Evolutionary conservation across 2,888 invertebrate genomes (phyloP), one percentile per base, ranked within the genome.

Genomic region (Dasypogon diadema): DNA sequence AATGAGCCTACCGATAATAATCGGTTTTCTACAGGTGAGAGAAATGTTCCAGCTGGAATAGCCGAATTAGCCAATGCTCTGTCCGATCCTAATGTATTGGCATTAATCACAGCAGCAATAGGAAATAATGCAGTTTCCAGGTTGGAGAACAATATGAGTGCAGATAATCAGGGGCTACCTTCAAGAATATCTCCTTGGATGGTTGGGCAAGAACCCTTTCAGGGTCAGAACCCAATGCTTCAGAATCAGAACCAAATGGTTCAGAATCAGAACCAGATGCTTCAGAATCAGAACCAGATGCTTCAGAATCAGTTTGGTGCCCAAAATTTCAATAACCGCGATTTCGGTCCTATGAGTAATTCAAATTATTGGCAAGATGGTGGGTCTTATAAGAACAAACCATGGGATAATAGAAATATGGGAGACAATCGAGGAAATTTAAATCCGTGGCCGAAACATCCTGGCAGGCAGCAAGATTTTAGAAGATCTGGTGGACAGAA

Each of bases 51-150:
- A 75, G 12, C 22, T 26, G 60, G 51, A 22, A 56, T 80, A 21
- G 78, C 80, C 18, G 81, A 82, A 76, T 77, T 85, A 1, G 81
- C 80, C 18, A 82, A 83, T 51, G 82, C 80, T 1, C 78, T 85
- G 2, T 81, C 83, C 48, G 83, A 85, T 81, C 84, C 85, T 0
- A 81, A 82, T 34, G 83, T 85, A n/a, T 81, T 85, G 78, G 83
- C 82, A 68, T 81, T 81, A 60, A 79, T 85, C 30, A 81, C 83
- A 14, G 81, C 82, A 73, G 85, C 84, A 0, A 78, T 85, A 70
- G 83, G 82, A 83, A 76, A 80, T 79, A 79, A 81, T 30, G 80
- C 82, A 55, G 34, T 8, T 16, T 3, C 22, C 6, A 37, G 51
- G 1, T 6, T 1, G 6, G 16, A 4, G n/a, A 54, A 54, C 10